Evolutionary conservation across 2,113 vertebrate species (phyloP).

Genomic region (Spea bombifrons): DNA sequence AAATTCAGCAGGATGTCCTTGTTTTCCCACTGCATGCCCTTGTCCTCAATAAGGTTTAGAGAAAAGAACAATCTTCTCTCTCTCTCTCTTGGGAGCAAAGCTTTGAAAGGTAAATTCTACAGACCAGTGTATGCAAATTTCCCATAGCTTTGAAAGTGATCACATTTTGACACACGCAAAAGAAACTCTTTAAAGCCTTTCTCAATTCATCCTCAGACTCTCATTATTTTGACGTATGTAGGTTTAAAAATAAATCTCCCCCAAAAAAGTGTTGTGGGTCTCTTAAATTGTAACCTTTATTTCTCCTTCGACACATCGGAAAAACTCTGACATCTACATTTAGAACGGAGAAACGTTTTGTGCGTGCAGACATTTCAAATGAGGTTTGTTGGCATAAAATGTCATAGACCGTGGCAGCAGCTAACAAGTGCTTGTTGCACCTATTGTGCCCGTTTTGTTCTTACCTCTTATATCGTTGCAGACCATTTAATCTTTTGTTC

Average conservation of each 20-base stretch:
- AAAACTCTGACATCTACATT: slow-evolving; percentile 8
- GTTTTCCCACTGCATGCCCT: slow-evolving; percentile 41
- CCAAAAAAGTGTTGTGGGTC: slow-evolving; percentile 10
- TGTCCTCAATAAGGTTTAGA: slow-evolving; percentile 47
- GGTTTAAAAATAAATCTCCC: slow-evolving; percentile 23
- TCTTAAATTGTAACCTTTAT: slow-evolving; percentile 34
- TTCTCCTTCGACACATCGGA: slow-evolving; percentile 24
- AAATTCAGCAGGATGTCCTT: slow-evolving; percentile 45
- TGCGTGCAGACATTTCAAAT: slow-evolving; percentile 24
- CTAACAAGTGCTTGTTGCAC: slow-evolving; percentile 2
- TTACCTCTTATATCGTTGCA: no score
- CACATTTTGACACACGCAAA: slow-evolving; percentile 35
- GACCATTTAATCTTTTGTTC: no score
- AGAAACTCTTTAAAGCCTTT: slow-evolving; percentile 19
- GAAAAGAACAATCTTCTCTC: slow-evolving; percentile 42
- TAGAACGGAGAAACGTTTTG: slow-evolving; percentile 5
- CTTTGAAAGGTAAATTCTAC: slow-evolving; percentile 48
- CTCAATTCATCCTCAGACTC: slow-evolving; percentile 33
- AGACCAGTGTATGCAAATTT: slow-evolving; percentile 46
- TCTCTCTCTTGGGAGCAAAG: slow-evolving; percentile 31
- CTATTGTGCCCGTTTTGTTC: neutral
- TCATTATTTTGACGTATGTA: slow-evolving; percentile 35
- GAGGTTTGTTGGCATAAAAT: neutral
- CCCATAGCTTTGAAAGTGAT: slow-evolving; percentile 37
- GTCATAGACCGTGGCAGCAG: neutral